Conservation (phyloP, 2,888 invertebrate species). For the Marronus borbonicus region DNA sequence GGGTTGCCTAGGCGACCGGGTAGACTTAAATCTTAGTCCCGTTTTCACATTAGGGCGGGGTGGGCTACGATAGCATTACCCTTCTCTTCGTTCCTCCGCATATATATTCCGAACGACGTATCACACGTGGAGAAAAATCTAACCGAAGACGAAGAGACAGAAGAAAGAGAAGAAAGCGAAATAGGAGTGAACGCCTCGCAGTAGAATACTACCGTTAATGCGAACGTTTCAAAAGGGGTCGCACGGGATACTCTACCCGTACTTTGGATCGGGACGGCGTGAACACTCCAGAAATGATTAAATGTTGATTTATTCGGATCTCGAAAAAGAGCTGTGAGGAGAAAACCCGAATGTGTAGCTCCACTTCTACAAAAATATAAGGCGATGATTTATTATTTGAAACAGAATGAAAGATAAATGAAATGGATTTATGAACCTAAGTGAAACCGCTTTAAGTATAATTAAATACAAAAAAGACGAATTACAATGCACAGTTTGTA, state of each 20-base stretch:
- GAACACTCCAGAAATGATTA: constrained; percentile 44
- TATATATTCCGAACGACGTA: constrained; percentile 24
- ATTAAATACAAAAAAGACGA: neutral
- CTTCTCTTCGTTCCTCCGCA: constrained; percentile 16
- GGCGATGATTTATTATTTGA: constrained; percentile 29
- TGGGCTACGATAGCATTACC: constrained; percentile 33
- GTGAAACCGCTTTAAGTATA: neutral
- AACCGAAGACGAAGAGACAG: constrained; percentile 27
- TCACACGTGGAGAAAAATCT: constrained; percentile 41
- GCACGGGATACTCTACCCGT: neutral
- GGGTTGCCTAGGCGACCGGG: constrained; percentile 66
- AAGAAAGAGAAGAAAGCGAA: constrained; percentile 30
- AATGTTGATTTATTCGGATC: constrained; percentile 46
- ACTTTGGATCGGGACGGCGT: constrained; percentile 20
- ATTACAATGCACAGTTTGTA: too few species aligned
- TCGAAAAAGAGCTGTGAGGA: constrained; percentile 32
- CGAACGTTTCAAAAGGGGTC: neutral
- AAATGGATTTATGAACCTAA: neutral
- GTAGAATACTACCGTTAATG: constrained; percentile 22
- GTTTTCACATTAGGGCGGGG: constrained; percentile 66
- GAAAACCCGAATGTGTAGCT: constrained; percentile 27
- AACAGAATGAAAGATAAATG: constrained; percentile 10
- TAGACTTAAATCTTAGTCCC: constrained; percentile 63
- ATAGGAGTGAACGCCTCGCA: constrained; percentile 19
- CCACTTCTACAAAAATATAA: constrained; percentile 12